phyloP scores from a whole-genome alignment of 2,888 invertebrate species.

The Pteria penguin region DNA sequence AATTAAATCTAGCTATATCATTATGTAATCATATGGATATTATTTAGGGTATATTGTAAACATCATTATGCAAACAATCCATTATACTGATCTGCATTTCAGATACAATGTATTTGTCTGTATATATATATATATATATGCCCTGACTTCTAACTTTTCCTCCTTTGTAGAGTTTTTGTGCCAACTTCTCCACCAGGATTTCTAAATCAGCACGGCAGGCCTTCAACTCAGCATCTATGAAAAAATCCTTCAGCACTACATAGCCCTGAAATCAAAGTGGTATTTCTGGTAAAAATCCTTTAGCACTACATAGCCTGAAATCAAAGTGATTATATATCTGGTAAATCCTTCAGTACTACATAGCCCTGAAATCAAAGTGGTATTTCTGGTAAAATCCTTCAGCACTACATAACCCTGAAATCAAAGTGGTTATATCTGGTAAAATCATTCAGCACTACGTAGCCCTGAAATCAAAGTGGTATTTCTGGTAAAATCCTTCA shows the following conservation, averaged over 20 bases:
- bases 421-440: constrained; percentile 54
- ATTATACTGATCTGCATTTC: no score
- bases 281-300: no score
- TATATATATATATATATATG: background rate
- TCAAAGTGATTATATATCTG: no score
- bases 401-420: constrained; percentile 74
- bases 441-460: constrained; percentile 70
- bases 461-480: constrained; percentile 76
- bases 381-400: constrained; percentile 65
- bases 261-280: constrained; percentile 75
- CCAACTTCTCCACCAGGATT: constrained; percentile 69
- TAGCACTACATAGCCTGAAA: no score
- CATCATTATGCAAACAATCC: no score
- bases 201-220: constrained; percentile 64
- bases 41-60: no score
- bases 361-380: constrained; percentile 66
- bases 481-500: no score
- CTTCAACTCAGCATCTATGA: constrained; percentile 65
- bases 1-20: no score
- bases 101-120: no score
- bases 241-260: constrained; percentile 71
- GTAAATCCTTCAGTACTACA: constrained; percentile 71
- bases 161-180: constrained; percentile 67
- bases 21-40: no score
- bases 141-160: constrained; percentile 72